phyloP scores from a whole-genome alignment of 2,113 vertebrate species.

The Indicator indicator region DNA sequence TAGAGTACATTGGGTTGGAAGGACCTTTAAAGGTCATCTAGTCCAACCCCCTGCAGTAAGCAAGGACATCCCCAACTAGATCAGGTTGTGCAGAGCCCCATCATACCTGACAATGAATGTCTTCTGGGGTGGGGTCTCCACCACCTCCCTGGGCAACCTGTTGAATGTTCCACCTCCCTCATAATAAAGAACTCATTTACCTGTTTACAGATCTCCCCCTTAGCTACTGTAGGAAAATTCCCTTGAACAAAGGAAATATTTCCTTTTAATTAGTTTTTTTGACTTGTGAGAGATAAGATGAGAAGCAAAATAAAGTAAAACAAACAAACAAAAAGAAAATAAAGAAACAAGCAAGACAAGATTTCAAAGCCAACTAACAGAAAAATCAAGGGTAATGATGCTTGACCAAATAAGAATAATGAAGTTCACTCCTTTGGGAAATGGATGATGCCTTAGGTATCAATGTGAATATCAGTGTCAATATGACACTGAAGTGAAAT shows the following conservation, averaged over 20 bases:
- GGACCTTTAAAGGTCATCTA: too few relatives aligned
- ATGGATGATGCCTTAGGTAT: neutral
- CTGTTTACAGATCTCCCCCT: neutral
- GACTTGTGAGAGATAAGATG: neutral
- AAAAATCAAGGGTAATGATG: neutral
- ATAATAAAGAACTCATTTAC: neutral
- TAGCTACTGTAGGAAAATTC: neutral
- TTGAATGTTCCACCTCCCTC: too few relatives aligned
- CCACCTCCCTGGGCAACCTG: too few relatives aligned
- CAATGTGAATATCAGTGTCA: neutral
- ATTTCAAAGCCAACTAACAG: neutral
- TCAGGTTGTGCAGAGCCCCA: too few relatives aligned
- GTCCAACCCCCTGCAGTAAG: too few relatives aligned
- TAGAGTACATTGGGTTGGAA: too few relatives aligned
- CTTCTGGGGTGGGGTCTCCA: too few relatives aligned
- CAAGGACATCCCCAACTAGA: too few relatives aligned
- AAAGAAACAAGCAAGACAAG: neutral
- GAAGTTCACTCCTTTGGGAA: neutral
- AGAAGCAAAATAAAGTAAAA: neutral
- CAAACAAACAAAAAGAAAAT: neutral
- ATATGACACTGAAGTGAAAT: neutral
- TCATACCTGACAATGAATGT: too few relatives aligned
- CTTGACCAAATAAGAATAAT: neutral
- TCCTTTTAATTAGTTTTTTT: neutral
- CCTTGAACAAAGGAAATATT: neutral